Percentiles rank a stretch among this genome's conserved stretches.
These are phyloP conservation scores for Ochropacha duplaris DNA, from an alignment of 2,888 invertebrate genomes.

Conservation along the genomic window DNA sequence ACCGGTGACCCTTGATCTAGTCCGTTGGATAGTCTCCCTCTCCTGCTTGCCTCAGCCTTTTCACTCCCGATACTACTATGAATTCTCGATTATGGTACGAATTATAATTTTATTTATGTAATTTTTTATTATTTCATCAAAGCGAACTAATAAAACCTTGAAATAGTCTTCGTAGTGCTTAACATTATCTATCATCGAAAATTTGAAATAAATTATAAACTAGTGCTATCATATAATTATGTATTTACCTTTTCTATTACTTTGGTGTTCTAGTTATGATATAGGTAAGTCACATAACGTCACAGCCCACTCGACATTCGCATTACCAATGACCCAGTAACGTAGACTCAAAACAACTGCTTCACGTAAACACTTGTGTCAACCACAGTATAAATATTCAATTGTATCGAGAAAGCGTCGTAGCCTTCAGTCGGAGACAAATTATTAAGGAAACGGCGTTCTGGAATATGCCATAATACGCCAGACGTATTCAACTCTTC, in stretches of 20 bases:
- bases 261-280: no score
- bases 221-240: no score
- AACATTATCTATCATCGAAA: no score
- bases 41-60: slow-evolving; percentile 28
- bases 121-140: no score
- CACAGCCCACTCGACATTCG: not conserved
- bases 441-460: slow-evolving; percentile 58
- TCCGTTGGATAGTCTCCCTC: slow-evolving; percentile 37
- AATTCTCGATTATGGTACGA: slow-evolving; percentile 34
- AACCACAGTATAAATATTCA: slow-evolving; percentile 3
- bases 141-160: no score
- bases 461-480: slow-evolving; percentile 58
- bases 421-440: slow-evolving; percentile 46
- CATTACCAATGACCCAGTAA: slow-evolving; percentile 25
- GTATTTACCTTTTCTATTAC: not conserved
- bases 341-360: slow-evolving; percentile 15
- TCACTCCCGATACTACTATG: slow-evolving; percentile 38
- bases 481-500: slow-evolving; percentile 56
- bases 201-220: no score
- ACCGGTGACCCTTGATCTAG: slow-evolving; percentile 65
- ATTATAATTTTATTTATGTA: not conserved
- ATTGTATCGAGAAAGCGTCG: slow-evolving; percentile 29
- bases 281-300: not conserved
- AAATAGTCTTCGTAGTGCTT: no score
- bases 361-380: slow-evolving; percentile 15